These are phyloP conservation scores for Triops cancriformis DNA, from an alignment of 1,140 invertebrate genomes.

Conservation along the genomic window DNA sequence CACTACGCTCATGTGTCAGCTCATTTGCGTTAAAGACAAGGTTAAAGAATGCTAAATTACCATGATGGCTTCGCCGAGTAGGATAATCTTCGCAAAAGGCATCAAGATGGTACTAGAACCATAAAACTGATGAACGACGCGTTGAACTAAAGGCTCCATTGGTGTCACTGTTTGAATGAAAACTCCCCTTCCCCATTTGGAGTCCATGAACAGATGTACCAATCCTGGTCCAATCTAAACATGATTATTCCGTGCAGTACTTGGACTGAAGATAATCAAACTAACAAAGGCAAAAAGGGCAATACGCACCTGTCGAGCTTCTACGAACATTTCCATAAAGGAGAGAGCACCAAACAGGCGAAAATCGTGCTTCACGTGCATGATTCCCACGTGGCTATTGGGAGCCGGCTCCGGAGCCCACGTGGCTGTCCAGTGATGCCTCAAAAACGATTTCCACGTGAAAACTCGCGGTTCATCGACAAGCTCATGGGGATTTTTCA, in stretches of 20 bases:
- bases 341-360: constrained; percentile 46
- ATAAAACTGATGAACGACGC: constrained; percentile 66
- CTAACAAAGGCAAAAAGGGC: background rate
- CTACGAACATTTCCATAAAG: constrained; percentile 47
- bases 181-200: constrained; percentile 52
- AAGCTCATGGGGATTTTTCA: background rate
- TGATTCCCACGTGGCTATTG: constrained; percentile 49
- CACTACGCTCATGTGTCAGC: background rate
- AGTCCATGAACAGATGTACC: constrained; percentile 45
- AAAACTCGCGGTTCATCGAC: background rate
- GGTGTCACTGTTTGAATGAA: constrained; percentile 72
- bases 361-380: constrained; percentile 50
- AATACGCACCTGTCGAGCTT: constrained; percentile 46
- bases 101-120: constrained; percentile 48
- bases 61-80: constrained; percentile 65
- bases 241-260: constrained; percentile 7
- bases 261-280: background rate
- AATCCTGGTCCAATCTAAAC: constrained; percentile 45
- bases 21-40: background rate
- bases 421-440: constrained; percentile 36
- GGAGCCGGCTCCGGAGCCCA: constrained; percentile 37
- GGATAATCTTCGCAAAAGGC: constrained; percentile 55
- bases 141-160: constrained; percentile 64
- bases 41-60: constrained; percentile 41
- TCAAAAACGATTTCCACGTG: background rate